phyloP scores from a whole-genome alignment of 2,888 invertebrate genomes.

The Epinotia nisella region DNA sequence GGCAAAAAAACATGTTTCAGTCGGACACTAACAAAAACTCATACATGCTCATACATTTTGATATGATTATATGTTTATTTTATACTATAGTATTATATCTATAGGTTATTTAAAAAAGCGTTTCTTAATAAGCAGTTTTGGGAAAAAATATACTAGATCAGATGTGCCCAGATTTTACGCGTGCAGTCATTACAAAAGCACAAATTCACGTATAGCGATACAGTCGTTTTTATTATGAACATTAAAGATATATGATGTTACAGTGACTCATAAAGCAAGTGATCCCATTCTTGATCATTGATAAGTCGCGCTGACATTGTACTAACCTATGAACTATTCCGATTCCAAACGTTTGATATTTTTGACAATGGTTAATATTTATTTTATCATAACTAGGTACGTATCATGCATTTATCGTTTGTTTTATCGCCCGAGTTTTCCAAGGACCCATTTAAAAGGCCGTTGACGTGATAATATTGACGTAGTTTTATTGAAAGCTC shows the following conservation, averaged over 20 bases:
- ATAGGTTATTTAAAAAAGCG: no score
- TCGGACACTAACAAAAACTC: no score
- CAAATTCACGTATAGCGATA: constrained; percentile 1
- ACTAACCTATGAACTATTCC: not conserved
- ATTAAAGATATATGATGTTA: constrained; percentile 17
- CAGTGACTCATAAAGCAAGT: constrained; percentile 25
- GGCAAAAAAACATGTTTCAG: no score
- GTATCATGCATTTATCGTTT: constrained; percentile 1
- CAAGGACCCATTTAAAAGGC: not conserved
- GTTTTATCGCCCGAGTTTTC: constrained; percentile 1
- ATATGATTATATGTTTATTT: no score
- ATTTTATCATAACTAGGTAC: constrained; percentile 12
- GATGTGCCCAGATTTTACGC: no score
- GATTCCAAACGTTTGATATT: constrained; percentile 9
- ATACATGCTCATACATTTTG: no score
- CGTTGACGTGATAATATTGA: not conserved
- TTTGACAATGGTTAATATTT: constrained; percentile 31
- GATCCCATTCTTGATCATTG: constrained; percentile 25
- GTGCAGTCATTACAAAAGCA: no score
- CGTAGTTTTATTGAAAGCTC: not conserved
- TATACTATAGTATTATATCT: no score
- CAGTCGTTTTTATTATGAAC: constrained; percentile 18
- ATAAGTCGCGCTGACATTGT: constrained; percentile 20
- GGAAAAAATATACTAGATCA: no score
- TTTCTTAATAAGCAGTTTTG: no score